phyloP scores from a whole-genome alignment of 64 coral and sea anemone species.

The Montipora cactus region DNA sequence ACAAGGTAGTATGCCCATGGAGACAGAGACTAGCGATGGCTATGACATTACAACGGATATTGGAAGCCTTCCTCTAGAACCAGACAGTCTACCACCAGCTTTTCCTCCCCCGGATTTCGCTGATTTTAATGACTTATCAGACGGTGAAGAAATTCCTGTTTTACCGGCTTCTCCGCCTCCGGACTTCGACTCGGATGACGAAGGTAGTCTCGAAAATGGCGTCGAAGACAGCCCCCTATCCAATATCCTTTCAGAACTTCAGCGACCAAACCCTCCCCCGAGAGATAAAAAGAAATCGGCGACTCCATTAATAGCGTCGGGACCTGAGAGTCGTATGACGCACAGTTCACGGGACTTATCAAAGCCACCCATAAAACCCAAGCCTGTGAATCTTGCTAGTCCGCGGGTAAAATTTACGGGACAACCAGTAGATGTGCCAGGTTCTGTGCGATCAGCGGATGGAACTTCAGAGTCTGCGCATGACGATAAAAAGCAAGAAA shows the following conservation, averaged over 20 bases:
- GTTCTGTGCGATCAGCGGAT: background rate
- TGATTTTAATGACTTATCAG: constrained; percentile 8
- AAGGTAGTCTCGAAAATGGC: constrained; percentile 13
- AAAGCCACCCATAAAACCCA: constrained; percentile 35
- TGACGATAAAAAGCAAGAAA: constrained; percentile 13
- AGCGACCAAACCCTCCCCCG: background rate
- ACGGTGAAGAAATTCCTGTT: constrained; percentile 21
- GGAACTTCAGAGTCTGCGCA: constrained; percentile 2
- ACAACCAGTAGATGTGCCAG: background rate
- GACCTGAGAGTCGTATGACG: background rate
- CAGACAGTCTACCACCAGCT: constrained; percentile 39
- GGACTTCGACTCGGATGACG: constrained; percentile 26
- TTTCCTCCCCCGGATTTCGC: constrained; percentile 75
- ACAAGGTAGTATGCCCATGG: background rate
- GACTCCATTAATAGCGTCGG: background rate
- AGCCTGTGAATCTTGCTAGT: background rate
- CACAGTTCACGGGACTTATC: background rate
- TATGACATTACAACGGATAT: constrained; percentile 17
- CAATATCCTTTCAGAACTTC: background rate
- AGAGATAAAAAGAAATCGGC: constrained; percentile 6
- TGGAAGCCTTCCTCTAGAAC: constrained; percentile 23
- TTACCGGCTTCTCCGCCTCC: constrained; percentile 38
- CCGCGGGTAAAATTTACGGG: background rate
- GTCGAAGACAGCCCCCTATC: background rate
- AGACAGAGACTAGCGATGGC: constrained; percentile 6